phyloP scores from a whole-genome alignment of 2,888 invertebrate genomes.

The Orchestes rusci region DNA sequence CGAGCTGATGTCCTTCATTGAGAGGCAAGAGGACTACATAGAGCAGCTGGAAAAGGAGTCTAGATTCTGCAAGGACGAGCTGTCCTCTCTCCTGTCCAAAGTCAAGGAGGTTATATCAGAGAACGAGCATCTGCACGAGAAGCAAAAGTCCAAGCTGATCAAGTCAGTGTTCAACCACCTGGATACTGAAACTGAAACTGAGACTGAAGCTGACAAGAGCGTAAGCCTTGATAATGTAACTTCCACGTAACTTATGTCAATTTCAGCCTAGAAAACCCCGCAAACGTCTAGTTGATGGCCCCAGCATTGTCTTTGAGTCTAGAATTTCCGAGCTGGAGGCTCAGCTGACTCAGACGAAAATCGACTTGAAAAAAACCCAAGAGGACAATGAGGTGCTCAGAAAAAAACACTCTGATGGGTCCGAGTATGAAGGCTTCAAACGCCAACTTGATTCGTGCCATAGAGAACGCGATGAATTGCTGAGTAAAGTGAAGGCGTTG shows the following conservation, averaged over 20 bases:
- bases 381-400: slow-evolving; percentile 55
- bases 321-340: slow-evolving; percentile 79
- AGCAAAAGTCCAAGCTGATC: slow-evolving; percentile 63
- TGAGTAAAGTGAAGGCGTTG: slow-evolving; percentile 61
- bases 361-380: slow-evolving; percentile 67
- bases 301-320: slow-evolving; percentile 76
- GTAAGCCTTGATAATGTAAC: no score
- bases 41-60: slow-evolving; percentile 81
- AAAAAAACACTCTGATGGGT: slow-evolving; percentile 41
- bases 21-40: slow-evolving; percentile 81
- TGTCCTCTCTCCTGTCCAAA: slow-evolving; percentile 68
- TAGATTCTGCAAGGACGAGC: slow-evolving; percentile 72
- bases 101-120: slow-evolving; percentile 81
- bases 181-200: slow-evolving; percentile 47
- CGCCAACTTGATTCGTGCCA: slow-evolving; percentile 65
- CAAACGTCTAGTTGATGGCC: slow-evolving; percentile 54
- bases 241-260: no score
- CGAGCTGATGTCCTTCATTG: slow-evolving; percentile 72
- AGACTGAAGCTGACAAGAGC: slow-evolving; percentile 34
- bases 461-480: slow-evolving; percentile 61
- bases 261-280: slow-evolving; percentile 27
- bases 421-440: slow-evolving; percentile 52
- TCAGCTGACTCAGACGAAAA: slow-evolving; percentile 68
- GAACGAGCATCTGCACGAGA: slow-evolving; percentile 73
- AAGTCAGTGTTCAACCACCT: slow-evolving; percentile 57